A percentile compares a stretch with the other conserved stretches of the same genome.
phyloP scores from a whole-genome alignment of 2,113 vertebrate species.

The Maccullochella peelii region DNA sequence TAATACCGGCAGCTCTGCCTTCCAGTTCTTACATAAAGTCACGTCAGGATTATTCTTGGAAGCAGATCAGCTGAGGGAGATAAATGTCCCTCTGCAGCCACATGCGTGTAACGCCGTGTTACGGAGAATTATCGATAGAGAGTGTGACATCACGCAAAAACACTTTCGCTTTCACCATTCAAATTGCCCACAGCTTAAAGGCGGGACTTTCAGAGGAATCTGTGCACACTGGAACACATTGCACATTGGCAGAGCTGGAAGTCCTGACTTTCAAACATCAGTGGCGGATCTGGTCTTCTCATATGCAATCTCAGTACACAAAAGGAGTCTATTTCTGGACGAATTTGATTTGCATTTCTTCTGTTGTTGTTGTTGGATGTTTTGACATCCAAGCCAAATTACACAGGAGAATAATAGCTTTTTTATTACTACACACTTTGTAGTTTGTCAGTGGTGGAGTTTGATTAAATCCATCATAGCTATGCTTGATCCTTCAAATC shows the following conservation, averaged over 20 bases:
- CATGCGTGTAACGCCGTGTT: conserved; percentile 46
- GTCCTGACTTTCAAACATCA: conserved; percentile 57
- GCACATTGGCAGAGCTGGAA: conserved; percentile 40
- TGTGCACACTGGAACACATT: conserved; percentile 16
- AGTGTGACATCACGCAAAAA: conserved; percentile 59
- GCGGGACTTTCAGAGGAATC: conserved; percentile 39
- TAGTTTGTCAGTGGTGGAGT: neutral
- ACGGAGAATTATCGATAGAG: conserved; percentile 64
- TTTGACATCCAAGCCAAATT: conserved; percentile 42
- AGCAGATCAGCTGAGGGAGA: conserved; percentile 72
- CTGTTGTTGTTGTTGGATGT: too few species aligned
- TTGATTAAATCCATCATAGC: conserved; percentile 53
- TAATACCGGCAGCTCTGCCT: conserved; percentile 69
- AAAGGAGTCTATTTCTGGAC: conserved; percentile 56
- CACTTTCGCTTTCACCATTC: conserved; percentile 40
- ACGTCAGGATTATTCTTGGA: conserved; percentile 78
- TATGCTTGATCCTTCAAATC: conserved; percentile 34
- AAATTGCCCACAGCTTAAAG: conserved; percentile 61
- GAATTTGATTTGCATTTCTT: conserved; percentile 60
- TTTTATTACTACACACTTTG: conserved; percentile 1
- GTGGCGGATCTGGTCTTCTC: conserved; percentile 49
- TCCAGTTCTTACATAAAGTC: conserved; percentile 75
- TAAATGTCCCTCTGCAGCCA: conserved; percentile 52
- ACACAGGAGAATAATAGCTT: conserved; percentile 31
- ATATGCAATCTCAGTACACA: conserved; percentile 39